These are phyloP conservation scores for Branchinecta lynchi DNA, from an alignment of 1,140 invertebrate genomes.

Conservation along the genomic window DNA sequence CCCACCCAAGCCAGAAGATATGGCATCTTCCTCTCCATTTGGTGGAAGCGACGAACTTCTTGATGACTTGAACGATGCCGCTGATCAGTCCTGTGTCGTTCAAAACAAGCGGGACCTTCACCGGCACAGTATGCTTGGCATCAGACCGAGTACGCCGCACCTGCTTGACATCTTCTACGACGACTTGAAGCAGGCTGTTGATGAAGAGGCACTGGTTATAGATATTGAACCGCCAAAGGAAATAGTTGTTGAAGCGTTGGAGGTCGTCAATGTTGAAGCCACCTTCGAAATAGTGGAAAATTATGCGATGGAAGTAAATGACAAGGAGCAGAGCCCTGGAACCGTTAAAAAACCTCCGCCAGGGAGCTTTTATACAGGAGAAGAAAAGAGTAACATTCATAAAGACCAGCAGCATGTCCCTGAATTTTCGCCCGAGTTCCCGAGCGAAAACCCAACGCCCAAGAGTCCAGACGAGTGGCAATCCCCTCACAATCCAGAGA, in stretches of 20 bases:
- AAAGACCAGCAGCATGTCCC: neutral
- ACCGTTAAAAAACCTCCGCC: neutral
- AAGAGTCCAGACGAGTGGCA: neutral
- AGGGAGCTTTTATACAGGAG: neutral
- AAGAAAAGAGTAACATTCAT: neutral
- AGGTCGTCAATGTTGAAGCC: neutral
- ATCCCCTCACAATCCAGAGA: neutral
- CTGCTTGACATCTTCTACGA: neutral
- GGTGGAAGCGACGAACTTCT: neutral
- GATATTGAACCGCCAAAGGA: neutral
- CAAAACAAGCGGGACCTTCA: too few species aligned
- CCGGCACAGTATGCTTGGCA: neutral
- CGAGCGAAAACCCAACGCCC: neutral
- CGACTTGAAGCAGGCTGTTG: neutral
- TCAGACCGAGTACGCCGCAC: neutral
- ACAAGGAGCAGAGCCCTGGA: neutral
- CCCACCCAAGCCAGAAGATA: slow-evolving; percentile 4
- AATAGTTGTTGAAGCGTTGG: neutral
- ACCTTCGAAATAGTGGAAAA: neutral
- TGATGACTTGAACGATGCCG: neutral
- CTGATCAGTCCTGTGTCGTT: neutral
- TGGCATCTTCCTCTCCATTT: neutral
- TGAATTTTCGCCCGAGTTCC: neutral
- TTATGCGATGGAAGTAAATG: neutral
- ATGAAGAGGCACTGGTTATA: neutral